Evolutionary conservation across 2,113 vertebrate genomes (phyloP), one percentile per base, ranked within the genome.

Genomic region (Podiceps cristatus): DNA sequence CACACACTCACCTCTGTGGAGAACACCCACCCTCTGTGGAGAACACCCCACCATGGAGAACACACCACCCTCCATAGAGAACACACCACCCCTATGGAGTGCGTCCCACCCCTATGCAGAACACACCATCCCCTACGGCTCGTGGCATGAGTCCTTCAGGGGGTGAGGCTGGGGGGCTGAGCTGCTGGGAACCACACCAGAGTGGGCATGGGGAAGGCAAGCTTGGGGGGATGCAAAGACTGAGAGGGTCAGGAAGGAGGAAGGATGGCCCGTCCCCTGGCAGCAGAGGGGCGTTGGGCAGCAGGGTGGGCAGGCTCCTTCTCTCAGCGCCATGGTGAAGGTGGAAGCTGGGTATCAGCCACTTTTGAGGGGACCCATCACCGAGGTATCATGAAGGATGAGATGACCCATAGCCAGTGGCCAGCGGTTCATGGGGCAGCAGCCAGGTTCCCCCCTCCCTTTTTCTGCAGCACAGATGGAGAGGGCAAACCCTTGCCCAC

Each of bases 281-380:
- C 45, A 18, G 40, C 0, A 10, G 50, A n/a, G 35, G 20, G 53
- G 3, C 0, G 0, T 0, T 0, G 35, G 49, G 37, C 3, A 1
- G 49, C 52, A 35, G 49, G 37, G 25, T 10, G 64, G 55, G 60
- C 63, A 44, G 60, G 33, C 10, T 74, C 22, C 62, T 53, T 40
- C 62, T 58, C 58, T 35, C 0, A 1, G 42, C 3, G 0, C 4
- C 0, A 0, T 18, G n/a, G 7, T 19, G 40, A 11, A 56, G 31
- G 50, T 14, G 20, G 63, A 10, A 56, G 77, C 14, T 40, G 40
- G 8, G 7, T 28, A 10, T 35, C 66, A 27, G 53, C 18, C 40
- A 29, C 19, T 5, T 50, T 15, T 24, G 62, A 75, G 60, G 37
- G 68, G 25, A 55, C 14, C 12, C 53, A 7, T 40, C 69, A 9